These are phyloP conservation scores for Platerodrilus igneus DNA, from an alignment of 2,888 invertebrate species.

Conservation along the genomic window DNA sequence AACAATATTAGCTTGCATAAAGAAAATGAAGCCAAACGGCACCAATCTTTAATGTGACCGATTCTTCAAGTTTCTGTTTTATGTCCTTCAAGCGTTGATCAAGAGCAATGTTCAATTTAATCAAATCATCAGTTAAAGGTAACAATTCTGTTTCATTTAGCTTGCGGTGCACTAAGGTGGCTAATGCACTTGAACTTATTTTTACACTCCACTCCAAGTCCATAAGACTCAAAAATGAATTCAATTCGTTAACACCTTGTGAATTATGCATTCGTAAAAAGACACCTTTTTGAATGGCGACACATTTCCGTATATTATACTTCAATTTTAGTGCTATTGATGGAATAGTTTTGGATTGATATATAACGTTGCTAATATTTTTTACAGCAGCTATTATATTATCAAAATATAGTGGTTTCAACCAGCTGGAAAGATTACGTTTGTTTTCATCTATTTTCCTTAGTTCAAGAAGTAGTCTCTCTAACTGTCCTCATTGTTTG, in stretches of 20 bases:
- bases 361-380: not conserved
- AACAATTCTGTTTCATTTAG: no score
- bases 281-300: no score
- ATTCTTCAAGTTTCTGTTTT: not conserved
- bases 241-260: no score
- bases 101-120: conserved; percentile 4
- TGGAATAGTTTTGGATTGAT: not conserved
- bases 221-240: not conserved
- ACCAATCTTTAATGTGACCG: conserved; percentile 4
- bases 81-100: not conserved
- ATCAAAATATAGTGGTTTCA: conserved; percentile 1
- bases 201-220: no score
- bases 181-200: conserved; percentile 3
- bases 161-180: not conserved
- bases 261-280: no score
- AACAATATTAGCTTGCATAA: conserved; percentile 6
- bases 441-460: not conserved
- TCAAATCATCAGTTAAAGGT: conserved; percentile 3
- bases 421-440: not conserved
- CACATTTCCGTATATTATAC: not conserved
- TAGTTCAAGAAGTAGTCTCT: no score
- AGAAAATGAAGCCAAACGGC: conserved; percentile 1
- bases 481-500: no score
- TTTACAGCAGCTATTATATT: conserved; percentile 1
- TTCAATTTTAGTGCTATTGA: conserved; percentile 4